These are phyloP conservation scores for Hesperia comma DNA, from an alignment of 2,888 invertebrate genomes.

Conservation along the genomic window DNA sequence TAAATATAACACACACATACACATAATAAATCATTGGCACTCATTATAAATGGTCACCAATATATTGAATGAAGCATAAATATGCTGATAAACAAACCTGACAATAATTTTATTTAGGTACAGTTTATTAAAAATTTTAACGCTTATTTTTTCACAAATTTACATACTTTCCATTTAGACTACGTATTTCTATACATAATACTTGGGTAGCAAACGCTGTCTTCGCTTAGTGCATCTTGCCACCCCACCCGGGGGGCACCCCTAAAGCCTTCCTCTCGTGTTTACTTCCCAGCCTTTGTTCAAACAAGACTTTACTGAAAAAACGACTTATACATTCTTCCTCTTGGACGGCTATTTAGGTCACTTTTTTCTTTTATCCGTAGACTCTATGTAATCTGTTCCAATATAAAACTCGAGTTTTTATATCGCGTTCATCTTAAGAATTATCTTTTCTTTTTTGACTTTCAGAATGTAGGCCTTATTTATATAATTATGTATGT, in stretches of 20 bases:
- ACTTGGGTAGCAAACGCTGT: conserved; percentile 18
- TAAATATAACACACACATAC: too few species aligned
- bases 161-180: neutral
- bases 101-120: too few species aligned
- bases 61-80: too few species aligned
- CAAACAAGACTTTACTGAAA: conserved; percentile 41
- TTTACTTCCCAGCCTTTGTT: conserved; percentile 64
- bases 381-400: neutral
- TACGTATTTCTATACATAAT: neutral
- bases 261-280: conserved; percentile 48
- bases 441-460: too few species aligned
- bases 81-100: too few species aligned
- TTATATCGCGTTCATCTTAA: too few species aligned
- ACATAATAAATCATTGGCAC: too few species aligned
- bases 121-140: too few species aligned
- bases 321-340: conserved; percentile 35
- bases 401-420: neutral
- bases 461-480: too few species aligned
- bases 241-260: conserved; percentile 38
- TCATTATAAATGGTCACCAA: too few species aligned
- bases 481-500: too few species aligned
- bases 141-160: too few species aligned
- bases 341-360: conserved; percentile 24
- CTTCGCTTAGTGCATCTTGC: conserved; percentile 46
- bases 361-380: conserved; percentile 16